Evolutionary conservation across 2,797 vertebrate genomes (phyloP).

Genomic region (Oophaga sylvatica): DNA sequence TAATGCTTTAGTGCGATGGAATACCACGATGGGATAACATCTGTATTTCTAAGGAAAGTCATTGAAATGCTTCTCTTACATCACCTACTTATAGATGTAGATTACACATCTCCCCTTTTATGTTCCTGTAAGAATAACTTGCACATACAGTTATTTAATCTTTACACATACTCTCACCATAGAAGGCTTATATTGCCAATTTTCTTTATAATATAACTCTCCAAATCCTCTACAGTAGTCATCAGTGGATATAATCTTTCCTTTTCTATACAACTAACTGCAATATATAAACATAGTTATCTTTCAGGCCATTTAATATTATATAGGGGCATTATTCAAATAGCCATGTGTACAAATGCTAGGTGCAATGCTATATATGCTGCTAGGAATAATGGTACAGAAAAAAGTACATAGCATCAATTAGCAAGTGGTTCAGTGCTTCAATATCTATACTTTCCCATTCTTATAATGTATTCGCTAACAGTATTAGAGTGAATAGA

Average conservation of each 20-base stretch:
- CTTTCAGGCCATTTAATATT: background rate
- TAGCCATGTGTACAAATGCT: slow-evolving; percentile 66
- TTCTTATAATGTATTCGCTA: background rate
- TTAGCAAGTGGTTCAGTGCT: background rate
- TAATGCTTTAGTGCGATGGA: background rate
- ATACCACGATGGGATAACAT: background rate
- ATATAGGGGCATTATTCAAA: slow-evolving; percentile 59
- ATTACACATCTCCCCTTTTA: background rate
- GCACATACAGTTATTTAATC: background rate
- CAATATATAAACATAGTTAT: slow-evolving; percentile 20
- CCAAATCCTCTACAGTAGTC: slow-evolving; percentile 15
- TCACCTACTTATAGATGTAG: background rate
- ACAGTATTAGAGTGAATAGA: background rate
- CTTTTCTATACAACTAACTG: slow-evolving; percentile 14
- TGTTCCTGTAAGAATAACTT: slow-evolving; percentile 3
- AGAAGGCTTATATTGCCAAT: background rate
- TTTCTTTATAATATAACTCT: background rate
- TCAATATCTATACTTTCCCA: background rate
- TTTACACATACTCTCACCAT: slow-evolving; percentile 10
- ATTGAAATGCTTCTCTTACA: background rate
- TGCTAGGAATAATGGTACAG: slow-evolving; percentile 27
- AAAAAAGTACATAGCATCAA: background rate
- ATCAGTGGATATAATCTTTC: background rate
- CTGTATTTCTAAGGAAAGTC: background rate
- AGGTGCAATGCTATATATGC: slow-evolving; percentile 61